Conservation (phyloP, 2,113 vertebrate genomes). For the Chascanopsetta lugubris region DNA sequence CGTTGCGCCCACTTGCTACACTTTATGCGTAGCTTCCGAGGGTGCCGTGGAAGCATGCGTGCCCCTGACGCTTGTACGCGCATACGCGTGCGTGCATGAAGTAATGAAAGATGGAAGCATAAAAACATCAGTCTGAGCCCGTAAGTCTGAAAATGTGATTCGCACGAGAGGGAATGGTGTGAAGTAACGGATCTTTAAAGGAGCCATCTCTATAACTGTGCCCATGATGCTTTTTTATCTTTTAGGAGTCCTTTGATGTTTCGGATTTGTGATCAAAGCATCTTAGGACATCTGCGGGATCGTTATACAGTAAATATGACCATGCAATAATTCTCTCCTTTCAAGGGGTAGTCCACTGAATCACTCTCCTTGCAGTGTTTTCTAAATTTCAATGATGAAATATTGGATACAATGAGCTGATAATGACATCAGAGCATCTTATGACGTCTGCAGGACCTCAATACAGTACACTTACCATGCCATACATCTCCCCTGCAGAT, state of each 20-base stretch:
- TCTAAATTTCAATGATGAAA: too few relatives aligned
- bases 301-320: too few relatives aligned
- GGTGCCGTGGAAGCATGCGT: slow-evolving; percentile 45
- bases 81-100: slow-evolving; percentile 20
- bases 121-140: background rate
- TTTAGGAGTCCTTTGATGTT: background rate
- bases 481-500: background rate
- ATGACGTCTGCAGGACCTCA: too few relatives aligned
- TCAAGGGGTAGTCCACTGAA: too few relatives aligned
- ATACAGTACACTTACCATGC: too few relatives aligned
- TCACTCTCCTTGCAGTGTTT: too few relatives aligned
- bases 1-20: slow-evolving; percentile 74
- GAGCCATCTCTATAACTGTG: background rate
- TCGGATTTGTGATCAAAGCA: background rate
- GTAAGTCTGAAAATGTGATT: background rate
- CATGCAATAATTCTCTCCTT: too few relatives aligned
- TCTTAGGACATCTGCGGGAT: background rate
- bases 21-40: slow-evolving; percentile 70
- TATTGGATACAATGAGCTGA: too few relatives aligned
- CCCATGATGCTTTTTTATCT: background rate
- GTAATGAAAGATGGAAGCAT: slow-evolving; percentile 36
- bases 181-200: background rate
- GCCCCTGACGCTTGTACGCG: slow-evolving; percentile 36
- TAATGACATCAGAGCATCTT: too few relatives aligned
- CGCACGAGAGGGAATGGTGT: background rate